Conservation (phyloP, 2,888 invertebrate species). For the Chironomus riparius region DNA sequence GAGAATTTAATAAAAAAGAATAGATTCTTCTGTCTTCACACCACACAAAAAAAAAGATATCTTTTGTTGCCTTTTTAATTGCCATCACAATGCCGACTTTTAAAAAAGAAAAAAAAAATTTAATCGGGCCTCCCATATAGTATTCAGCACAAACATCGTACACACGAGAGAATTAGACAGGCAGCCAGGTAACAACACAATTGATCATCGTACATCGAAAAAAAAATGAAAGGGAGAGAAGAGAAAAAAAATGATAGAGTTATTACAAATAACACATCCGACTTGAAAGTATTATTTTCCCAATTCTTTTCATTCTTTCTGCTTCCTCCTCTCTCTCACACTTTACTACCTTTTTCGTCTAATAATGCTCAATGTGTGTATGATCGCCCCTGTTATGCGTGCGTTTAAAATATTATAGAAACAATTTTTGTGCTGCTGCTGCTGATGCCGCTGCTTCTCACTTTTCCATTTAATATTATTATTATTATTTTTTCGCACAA, state of each 20-base stretch:
- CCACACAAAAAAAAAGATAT: background rate
- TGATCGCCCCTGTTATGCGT: slow-evolving; percentile 3
- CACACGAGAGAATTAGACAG: background rate
- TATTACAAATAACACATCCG: slow-evolving; percentile 26
- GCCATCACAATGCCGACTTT: slow-evolving; percentile 19
- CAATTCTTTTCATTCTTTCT: background rate
- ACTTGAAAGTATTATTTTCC: background rate
- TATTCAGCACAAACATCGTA: slow-evolving; percentile 7
- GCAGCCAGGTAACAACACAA: slow-evolving; percentile 19
- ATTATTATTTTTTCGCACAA: too few relatives aligned
- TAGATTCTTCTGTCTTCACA: background rate
- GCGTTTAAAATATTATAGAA: slow-evolving; percentile 10
- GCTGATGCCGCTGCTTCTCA: too few relatives aligned
- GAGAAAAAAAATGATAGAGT: slow-evolving; percentile 22
- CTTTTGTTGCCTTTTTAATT: slow-evolving; percentile 24
- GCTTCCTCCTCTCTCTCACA: background rate
- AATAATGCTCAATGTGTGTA: background rate
- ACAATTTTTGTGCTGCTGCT: background rate
- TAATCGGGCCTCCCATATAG: slow-evolving; percentile 23
- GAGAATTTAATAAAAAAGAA: background rate
- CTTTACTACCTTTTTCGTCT: background rate
- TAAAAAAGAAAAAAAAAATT: background rate
- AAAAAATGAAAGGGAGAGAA: background rate
- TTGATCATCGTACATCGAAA: slow-evolving; percentile 7
- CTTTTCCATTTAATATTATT: too few relatives aligned